Percentiles rank a stretch among this genome's conserved stretches.
These are phyloP conservation scores for Embidobia sp. DNA, from an alignment of 2,888 invertebrate species.

Conservation along the genomic window DNA sequence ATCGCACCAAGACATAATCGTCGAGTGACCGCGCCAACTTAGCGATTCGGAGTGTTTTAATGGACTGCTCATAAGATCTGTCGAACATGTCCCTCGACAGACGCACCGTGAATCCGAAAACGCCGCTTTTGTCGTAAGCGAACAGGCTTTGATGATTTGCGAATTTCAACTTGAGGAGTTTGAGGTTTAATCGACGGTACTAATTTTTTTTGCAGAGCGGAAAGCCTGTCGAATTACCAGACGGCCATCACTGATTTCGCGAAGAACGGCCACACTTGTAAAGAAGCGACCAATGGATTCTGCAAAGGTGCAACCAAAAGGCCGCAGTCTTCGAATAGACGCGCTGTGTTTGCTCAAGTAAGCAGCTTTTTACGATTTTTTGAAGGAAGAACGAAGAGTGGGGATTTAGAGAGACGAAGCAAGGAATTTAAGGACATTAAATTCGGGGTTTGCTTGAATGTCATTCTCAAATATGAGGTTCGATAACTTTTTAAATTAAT, in stretches of 20 bases:
- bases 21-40: constrained; percentile 10
- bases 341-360: constrained; percentile 76
- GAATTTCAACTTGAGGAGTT: too few relatives aligned
- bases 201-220: constrained; percentile 68
- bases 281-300: constrained; percentile 68
- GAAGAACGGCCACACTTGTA: constrained; percentile 66
- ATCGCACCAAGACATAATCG: constrained; percentile 6
- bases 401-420: too few relatives aligned
- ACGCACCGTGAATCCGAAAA: constrained; percentile 17
- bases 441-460: constrained; percentile 50
- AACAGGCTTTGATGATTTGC: background rate
- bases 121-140: constrained; percentile 46
- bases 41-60: constrained; percentile 30
- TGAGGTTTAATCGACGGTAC: too few relatives aligned
- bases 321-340: constrained; percentile 71
- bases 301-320: constrained; percentile 42
- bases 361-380: constrained; percentile 43
- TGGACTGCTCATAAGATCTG: background rate
- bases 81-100: constrained; percentile 28
- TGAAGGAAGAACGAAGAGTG: too few relatives aligned
- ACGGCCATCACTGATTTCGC: constrained; percentile 47
- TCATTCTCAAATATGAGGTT: too few relatives aligned
- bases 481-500: too few relatives aligned
- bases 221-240: constrained; percentile 68
- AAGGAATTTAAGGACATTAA: too few relatives aligned